Percentiles rank a stretch among this genome's conserved stretches.
Conservation (phyloP, 1,140 invertebrate genomes). For the Brachionus asplanchnoidis region DNA sequence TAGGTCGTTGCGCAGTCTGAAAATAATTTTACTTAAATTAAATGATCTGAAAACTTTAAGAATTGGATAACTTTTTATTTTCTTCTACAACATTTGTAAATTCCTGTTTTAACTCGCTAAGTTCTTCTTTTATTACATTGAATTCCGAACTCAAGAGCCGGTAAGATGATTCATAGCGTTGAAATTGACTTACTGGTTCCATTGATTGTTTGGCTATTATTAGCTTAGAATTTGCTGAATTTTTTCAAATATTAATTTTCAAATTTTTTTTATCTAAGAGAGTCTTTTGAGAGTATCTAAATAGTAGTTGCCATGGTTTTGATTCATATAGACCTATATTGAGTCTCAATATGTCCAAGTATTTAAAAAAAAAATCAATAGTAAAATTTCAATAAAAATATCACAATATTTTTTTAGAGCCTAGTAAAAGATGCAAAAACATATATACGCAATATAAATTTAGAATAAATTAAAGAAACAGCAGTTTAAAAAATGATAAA, state of each 20-base stretch:
- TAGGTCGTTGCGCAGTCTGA: background rate
- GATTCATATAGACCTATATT: background rate
- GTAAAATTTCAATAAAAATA: no score
- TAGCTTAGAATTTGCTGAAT: background rate
- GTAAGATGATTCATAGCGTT: slow-evolving; percentile 22
- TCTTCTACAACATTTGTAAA: slow-evolving; percentile 23
- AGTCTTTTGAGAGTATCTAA: background rate
- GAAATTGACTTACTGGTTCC: slow-evolving; percentile 12
- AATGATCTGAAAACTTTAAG: background rate
- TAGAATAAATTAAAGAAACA: no score
- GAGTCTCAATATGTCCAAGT: background rate
- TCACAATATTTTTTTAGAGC: no score
- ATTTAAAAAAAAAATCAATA: background rate
- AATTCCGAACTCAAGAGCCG: background rate
- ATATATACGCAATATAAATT: no score
- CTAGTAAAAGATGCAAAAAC: no score
- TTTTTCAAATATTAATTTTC: background rate
- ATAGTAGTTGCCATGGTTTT: background rate
- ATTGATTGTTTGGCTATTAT: background rate
- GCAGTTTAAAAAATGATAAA: no score
- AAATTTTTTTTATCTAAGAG: background rate
- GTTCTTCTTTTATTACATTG: slow-evolving; percentile 5
- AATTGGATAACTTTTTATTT: slow-evolving; percentile 18
- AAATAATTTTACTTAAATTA: background rate
- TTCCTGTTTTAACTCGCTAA: slow-evolving; percentile 29